phyloP scores from a whole-genome alignment of 2,888 invertebrate species.

The Cryptus viduatorius region DNA sequence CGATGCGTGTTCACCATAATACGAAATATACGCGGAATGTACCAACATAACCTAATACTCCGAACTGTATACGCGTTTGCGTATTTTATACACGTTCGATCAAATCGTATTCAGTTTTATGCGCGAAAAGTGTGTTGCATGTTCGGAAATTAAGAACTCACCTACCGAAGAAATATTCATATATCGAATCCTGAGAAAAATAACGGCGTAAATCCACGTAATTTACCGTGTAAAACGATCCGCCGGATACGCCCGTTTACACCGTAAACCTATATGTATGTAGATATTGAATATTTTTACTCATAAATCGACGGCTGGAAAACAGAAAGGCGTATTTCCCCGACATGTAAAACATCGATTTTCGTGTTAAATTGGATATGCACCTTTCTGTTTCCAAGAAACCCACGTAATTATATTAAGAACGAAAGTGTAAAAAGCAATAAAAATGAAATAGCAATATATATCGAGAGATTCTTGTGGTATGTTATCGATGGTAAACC shows the following conservation, averaged over 20 bases:
- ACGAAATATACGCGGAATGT: slow-evolving; percentile 18
- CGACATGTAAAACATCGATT: too few species aligned
- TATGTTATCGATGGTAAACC: too few species aligned
- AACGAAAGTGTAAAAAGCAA: too few species aligned
- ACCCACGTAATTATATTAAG: too few species aligned
- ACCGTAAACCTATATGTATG: background rate
- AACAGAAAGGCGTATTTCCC: too few species aligned
- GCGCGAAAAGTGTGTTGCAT: background rate
- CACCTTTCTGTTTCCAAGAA: too few species aligned
- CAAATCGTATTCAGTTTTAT: background rate
- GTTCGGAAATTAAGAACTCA: background rate
- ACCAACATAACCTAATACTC: background rate
- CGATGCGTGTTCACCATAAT: slow-evolving; percentile 47
- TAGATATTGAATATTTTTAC: too few species aligned
- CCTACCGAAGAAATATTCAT: background rate
- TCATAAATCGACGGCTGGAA: too few species aligned
- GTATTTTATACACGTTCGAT: slow-evolving; percentile 6
- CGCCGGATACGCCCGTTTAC: background rate
- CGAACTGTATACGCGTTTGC: background rate
- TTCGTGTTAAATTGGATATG: too few species aligned
- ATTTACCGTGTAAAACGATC: background rate
- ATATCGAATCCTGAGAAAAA: background rate
- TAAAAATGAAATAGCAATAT: too few species aligned
- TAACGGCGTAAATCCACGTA: background rate
- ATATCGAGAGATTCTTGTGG: too few species aligned